Evolutionary conservation across 35 echinoderm and acorn worm species (phyloP), one percentile per base, ranked within the genome.

Genomic region (Nesometra sesokonis): DNA sequence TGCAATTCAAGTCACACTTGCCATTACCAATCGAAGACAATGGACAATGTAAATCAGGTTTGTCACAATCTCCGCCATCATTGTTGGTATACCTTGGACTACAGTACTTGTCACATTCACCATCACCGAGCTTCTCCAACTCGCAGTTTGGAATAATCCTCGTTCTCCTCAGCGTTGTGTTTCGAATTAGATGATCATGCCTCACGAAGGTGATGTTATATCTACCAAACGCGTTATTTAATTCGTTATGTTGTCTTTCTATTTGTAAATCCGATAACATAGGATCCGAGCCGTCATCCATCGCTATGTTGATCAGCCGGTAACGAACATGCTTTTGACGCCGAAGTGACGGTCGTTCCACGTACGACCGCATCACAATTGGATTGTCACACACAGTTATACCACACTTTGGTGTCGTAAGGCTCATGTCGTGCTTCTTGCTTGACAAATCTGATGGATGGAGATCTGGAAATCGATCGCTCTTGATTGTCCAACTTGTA

Each of bases 351-450:
- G 27, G 46, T 1, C 88, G 67, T 4, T 43, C 29, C 33, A 84
- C 81, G 34, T 92, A 94, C 21, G 88, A 89, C 78, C 35, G 35
- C 21, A 88, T 86, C 17, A 97, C 77, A 37, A 89, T 85, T 13
- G 86, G 89, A 32, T 93, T 84, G 84, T 98, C 95, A 46, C 95
- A 97, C 8, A 98, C 81, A 0, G 95, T 98, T 13, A 93, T 33
- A 19, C 95, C 95, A 77, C 95, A 98, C 19, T 80, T 67, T 11
- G 95, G 95, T 21, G 86, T 81, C 8, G 30, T 40, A 8, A 93
- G 21, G 35, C 78, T 33, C 32, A 91, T 47, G 46, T 88, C 77
- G 29, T 83, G 34, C 35, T 33, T 57, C 46, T 91, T 76, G 32
- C 33, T 52, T 30, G 84, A 90, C 30, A 94, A 77, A 47, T 86